These are phyloP conservation scores for Odontomyia ornata DNA, from an alignment of 2,888 invertebrate genomes.

Conservation along the genomic window DNA sequence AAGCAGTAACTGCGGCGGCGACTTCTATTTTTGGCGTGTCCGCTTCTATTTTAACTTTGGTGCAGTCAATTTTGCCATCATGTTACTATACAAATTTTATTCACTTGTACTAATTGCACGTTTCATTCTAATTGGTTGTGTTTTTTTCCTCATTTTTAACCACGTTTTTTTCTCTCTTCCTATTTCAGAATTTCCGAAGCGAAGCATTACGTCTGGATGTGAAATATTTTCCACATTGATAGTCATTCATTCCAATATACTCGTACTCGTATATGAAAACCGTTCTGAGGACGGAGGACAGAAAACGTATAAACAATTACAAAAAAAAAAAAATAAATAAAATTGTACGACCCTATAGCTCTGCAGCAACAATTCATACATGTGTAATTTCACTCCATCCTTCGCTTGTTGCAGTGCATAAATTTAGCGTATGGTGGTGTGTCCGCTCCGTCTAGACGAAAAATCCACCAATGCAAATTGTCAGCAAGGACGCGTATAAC, in stretches of 20 bases:
- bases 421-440: slow-evolving; percentile 44
- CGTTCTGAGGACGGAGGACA: background rate
- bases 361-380: slow-evolving; percentile 2
- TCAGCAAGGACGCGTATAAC: slow-evolving; percentile 47
- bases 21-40: slow-evolving; percentile 24
- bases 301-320: background rate
- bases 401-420: slow-evolving; percentile 44
- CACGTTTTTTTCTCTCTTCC: slow-evolving; percentile 5
- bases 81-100: slow-evolving; percentile 43
- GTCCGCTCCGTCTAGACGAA: slow-evolving; percentile 34
- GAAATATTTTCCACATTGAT: background rate
- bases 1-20: background rate
- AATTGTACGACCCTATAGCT: slow-evolving; percentile 5
- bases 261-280: too few relatives aligned
- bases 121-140: background rate
- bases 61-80: slow-evolving; percentile 20
- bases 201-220: slow-evolving; percentile 31
- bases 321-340: background rate
- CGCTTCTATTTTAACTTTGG: slow-evolving; percentile 31
- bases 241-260: background rate
- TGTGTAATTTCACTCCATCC: slow-evolving; percentile 22
- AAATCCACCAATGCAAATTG: slow-evolving; percentile 36
- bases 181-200: slow-evolving; percentile 27
- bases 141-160: background rate
- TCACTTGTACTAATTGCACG: slow-evolving; percentile 33